These are phyloP conservation scores for Melangyna quadrimaculata DNA, from an alignment of 2,888 invertebrate genomes.

Conservation along the genomic window DNA sequence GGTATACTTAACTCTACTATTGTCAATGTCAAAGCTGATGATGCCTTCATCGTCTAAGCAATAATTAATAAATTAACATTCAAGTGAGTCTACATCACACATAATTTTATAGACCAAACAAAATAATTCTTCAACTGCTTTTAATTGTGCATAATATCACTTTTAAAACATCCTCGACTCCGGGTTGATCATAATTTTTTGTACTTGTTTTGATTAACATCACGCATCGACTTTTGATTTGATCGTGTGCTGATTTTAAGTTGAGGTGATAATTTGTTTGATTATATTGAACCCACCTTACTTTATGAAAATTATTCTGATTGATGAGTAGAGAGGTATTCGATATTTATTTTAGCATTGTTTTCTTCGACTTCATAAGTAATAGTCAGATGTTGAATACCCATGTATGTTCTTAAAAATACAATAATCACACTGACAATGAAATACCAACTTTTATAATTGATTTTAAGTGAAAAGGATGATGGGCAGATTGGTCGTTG, in stretches of 20 bases:
- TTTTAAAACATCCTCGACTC: neutral
- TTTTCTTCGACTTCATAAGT: neutral
- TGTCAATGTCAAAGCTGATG: conserved; percentile 62
- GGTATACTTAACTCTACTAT: neutral
- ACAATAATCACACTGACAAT: neutral
- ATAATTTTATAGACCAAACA: conserved; percentile 41
- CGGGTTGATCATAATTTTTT: neutral
- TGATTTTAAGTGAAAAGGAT: neutral
- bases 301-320: neutral
- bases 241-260: neutral
- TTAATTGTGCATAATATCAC: conserved; percentile 1
- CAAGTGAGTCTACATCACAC: conserved; percentile 53
- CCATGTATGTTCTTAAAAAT: neutral
- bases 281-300: neutral
- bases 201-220: neutral
- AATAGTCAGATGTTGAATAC: neutral
- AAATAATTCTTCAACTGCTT: neutral
- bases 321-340: neutral
- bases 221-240: neutral
- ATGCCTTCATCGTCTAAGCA: conserved; percentile 38
- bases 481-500: no score
- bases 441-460: conserved; percentile 3
- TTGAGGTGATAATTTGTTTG: neutral
- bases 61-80: conserved; percentile 68
- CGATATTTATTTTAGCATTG: neutral